Conservation (phyloP, 2,888 invertebrate species). For the Meliscaeva auricollis region DNA sequence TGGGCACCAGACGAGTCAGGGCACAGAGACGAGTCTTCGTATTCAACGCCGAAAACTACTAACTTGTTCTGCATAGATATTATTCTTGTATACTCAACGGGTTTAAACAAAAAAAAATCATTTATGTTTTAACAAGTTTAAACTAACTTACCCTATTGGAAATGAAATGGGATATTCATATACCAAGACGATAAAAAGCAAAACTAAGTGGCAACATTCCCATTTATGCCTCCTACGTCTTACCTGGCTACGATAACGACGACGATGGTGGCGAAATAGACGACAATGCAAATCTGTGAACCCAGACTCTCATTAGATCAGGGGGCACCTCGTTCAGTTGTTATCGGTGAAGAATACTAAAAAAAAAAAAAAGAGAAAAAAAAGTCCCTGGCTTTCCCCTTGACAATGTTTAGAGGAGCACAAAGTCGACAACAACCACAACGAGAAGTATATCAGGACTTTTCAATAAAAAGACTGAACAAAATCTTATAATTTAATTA, state of each 20-base stretch:
- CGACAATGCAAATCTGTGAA: slow-evolving; percentile 67
- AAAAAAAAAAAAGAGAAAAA: slow-evolving; percentile 3
- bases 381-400: slow-evolving; percentile 60
- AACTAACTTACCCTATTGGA: slow-evolving; percentile 6
- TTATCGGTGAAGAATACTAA: slow-evolving; percentile 16
- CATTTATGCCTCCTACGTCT: slow-evolving; percentile 44
- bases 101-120: no score
- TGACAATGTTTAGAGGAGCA: slow-evolving; percentile 39
- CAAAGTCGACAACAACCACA: background rate
- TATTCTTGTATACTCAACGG: no score
- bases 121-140: background rate
- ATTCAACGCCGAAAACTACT: no score
- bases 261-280: background rate
- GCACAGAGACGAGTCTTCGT: no score
- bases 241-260: slow-evolving; percentile 20
- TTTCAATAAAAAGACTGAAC: background rate
- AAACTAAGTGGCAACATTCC: slow-evolving; percentile 48
- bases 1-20: no score
- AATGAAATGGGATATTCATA: background rate
- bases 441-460: background rate
- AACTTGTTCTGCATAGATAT: no score
- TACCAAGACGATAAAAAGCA: slow-evolving; percentile 24
- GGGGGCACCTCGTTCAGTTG: slow-evolving; percentile 63
- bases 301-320: slow-evolving; percentile 64
- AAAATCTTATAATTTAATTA: background rate